Evolutionary conservation across 2,797 vertebrate species (phyloP).

Genomic region (Dryobates pubescens): DNA sequence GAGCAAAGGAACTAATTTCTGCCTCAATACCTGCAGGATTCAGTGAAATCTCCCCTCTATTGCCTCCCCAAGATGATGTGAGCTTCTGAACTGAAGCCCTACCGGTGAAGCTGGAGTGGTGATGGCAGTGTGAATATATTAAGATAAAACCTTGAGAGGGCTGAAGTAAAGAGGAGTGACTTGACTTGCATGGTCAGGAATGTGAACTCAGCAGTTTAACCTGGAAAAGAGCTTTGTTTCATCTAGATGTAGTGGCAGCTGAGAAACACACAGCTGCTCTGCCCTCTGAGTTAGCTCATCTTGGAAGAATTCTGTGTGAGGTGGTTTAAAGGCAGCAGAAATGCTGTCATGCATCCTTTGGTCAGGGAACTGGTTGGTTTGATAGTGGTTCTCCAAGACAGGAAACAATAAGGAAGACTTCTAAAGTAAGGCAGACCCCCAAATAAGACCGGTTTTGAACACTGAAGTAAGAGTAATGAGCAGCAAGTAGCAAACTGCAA

Average conservation of each 20-base stretch:
- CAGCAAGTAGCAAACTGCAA: background rate
- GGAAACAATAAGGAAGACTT: background rate
- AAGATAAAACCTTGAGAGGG: background rate
- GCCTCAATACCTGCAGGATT: background rate
- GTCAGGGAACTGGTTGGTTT: background rate
- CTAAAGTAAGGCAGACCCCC: background rate
- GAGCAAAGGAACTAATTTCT: slow-evolving; percentile 48
- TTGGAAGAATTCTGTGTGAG: background rate
- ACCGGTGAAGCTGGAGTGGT: background rate
- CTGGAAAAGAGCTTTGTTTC: background rate
- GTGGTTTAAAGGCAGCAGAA: background rate
- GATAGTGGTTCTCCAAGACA: background rate
- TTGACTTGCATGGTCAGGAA: background rate
- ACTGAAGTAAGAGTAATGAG: background rate
- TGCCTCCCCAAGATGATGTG: slow-evolving; percentile 3
- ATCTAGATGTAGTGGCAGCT: background rate
- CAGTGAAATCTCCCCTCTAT: background rate
- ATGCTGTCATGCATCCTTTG: background rate
- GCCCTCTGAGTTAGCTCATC: background rate
- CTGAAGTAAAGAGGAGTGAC: background rate
- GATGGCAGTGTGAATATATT: background rate
- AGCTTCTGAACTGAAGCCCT: background rate
- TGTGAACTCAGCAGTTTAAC: background rate
- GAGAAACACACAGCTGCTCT: background rate
- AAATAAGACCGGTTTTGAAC: background rate